Evolutionary conservation across 1,140 invertebrate genomes (phyloP).

Genomic region (Leptopilina clavipes): DNA sequence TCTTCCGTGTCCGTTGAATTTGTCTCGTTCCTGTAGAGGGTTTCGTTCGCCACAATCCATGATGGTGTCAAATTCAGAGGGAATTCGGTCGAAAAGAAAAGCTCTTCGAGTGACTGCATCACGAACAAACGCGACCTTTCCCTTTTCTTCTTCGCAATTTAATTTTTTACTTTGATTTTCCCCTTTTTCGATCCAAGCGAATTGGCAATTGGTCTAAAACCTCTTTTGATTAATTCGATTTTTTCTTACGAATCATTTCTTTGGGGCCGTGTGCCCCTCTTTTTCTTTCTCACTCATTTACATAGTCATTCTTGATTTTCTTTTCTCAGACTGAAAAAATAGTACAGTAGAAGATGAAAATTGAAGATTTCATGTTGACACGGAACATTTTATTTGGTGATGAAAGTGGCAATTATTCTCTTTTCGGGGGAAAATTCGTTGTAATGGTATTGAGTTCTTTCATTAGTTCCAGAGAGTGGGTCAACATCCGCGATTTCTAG

Average conservation of each 20-base stretch:
- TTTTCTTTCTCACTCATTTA: not conserved
- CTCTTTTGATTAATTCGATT: not conserved
- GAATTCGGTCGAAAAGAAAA: conserved; percentile 1
- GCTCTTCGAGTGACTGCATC: conserved; percentile 25
- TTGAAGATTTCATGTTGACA: too few species aligned
- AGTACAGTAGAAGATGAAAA: too few species aligned
- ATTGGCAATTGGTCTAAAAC: too few species aligned
- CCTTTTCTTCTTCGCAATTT: not conserved
- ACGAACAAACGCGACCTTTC: conserved; percentile 25
- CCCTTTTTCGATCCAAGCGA: too few species aligned
- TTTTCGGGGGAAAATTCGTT: conserved; percentile 2
- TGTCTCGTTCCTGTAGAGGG: conserved; percentile 47
- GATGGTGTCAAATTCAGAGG: conserved; percentile 28
- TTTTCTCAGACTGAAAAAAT: too few species aligned
- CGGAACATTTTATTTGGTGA: too few species aligned
- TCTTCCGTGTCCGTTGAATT: conserved; percentile 59
- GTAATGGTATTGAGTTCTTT: conserved; percentile 25
- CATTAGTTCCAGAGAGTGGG: conserved; percentile 32
- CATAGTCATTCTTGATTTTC: not conserved
- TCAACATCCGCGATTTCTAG: conserved; percentile 7
- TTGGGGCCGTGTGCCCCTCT: not conserved
- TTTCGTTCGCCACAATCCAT: conserved; percentile 11
- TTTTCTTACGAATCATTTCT: not conserved
- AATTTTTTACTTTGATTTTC: not conserved
- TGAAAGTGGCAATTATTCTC: too few species aligned